Evolutionary conservation across 2,888 invertebrate genomes (phyloP), one percentile per base, ranked within the genome.

Genomic region (Idaea straminata): DNA sequence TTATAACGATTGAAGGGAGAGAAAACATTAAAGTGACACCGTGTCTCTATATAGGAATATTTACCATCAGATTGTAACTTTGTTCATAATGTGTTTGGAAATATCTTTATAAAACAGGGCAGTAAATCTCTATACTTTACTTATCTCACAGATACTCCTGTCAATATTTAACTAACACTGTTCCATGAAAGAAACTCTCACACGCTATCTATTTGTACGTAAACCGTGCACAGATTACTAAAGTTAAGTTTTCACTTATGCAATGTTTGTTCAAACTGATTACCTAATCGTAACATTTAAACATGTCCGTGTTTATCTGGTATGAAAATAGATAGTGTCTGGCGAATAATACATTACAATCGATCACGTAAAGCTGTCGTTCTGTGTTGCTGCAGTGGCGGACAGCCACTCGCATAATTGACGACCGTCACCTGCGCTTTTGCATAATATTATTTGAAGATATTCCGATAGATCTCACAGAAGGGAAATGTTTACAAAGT

Each of bases 301-400:
- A 68, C 69, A 70, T 59, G 66, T 25, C 59, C 34, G 25, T 67
- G 69, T 71, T 72, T 70, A 66, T 70, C 65, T 61, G 64, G 59
- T 64, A 66, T 70, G 69, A 66, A 70, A 73, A 77, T 71, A 72
- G 72, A 74, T 69, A 66, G 66, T 67, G 61, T 47, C 61, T 58
- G 61, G 58, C 64, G 69, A 71, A 71, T 76, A 75, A 78, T 74
- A 73, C 74, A 73, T 72, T 66, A 69, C 61, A 65, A 74, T 77
- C 74, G 75, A 79, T 77, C 77, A 74, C 63, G 59, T 58, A 60
- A 57, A 10, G 10, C 34, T 62, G 62, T 66, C 35, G 35, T 35
- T 13, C 38, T 38, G 60, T 47, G 5, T 47, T 13, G 64, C 15
- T 61, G 67, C 60, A 57, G 65, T 61, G 61, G 38, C 64, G 67